Conservation (phyloP, 2,113 vertebrate species). For the Callocephalon fimbriatum region DNA sequence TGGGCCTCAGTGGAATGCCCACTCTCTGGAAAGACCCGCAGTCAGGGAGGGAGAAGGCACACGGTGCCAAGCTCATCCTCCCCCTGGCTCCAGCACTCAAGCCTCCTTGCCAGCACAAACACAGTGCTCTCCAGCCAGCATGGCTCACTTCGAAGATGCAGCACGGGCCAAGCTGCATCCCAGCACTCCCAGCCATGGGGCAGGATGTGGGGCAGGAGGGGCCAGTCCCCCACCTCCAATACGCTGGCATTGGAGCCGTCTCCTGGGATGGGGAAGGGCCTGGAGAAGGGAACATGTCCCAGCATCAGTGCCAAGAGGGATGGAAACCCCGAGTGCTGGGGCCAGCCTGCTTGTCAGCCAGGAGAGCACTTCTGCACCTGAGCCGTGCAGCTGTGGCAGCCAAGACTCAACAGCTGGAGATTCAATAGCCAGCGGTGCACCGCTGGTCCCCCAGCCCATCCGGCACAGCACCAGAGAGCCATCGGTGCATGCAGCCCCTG, state of each 20-base stretch:
- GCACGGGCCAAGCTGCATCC: neutral
- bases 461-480: neutral
- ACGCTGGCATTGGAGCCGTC: neutral
- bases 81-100: neutral
- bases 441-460: neutral
- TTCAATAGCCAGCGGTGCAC: rapidly evolving
- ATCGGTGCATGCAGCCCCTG: neutral
- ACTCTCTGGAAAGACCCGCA: neutral
- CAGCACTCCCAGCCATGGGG: neutral
- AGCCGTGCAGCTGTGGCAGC: neutral
- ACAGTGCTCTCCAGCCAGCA: neutral
- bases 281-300: neutral
- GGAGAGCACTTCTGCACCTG: slow-evolving; percentile 38
- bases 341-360: neutral
- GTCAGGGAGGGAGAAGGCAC: neutral
- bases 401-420: slow-evolving; percentile 21
- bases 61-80: neutral
- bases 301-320: neutral
- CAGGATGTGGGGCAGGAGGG: slow-evolving; percentile 21
- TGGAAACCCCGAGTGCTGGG: neutral
- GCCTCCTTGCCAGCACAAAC: slow-evolving; percentile 22
- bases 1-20: neutral
- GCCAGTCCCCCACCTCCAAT: neutral
- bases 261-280: neutral
- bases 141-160: neutral